Percentiles rank a stretch among this genome's conserved stretches.
Conservation (phyloP, 2,888 invertebrate genomes). For the Ommatoiulus sabulosus region DNA sequence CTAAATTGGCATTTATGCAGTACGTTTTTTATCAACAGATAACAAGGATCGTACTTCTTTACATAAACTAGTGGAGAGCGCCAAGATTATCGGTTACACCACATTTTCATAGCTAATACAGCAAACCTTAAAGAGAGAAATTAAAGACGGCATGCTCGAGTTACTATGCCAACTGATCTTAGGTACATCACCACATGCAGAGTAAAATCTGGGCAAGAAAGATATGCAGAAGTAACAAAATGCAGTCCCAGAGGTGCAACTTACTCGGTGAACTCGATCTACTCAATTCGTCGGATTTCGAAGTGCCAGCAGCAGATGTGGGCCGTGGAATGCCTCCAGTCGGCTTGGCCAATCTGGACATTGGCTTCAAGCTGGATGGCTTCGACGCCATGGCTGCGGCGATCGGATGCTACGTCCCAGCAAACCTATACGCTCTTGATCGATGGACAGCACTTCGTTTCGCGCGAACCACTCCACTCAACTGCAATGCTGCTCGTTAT, state of each 20-base stretch:
- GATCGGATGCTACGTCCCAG: background rate
- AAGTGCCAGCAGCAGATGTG: background rate
- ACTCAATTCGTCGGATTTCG: conserved; percentile 11
- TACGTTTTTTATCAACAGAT: too few relatives aligned
- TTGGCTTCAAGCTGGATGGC: background rate
- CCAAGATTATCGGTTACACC: too few relatives aligned
- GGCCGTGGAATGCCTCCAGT: background rate
- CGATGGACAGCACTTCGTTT: background rate
- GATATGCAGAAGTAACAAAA: too few relatives aligned
- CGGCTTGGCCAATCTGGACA: conserved; percentile 35
- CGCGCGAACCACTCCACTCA: background rate
- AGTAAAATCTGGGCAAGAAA: too few relatives aligned
- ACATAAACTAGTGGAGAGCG: too few relatives aligned
- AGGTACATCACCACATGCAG: too few relatives aligned
- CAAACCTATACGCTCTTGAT: background rate
- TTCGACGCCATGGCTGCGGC: conserved; percentile 45
- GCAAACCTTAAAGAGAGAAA: too few relatives aligned
- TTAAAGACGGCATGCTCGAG: too few relatives aligned
- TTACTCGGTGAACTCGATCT: conserved; percentile 47
- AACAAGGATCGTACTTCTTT: too few relatives aligned
- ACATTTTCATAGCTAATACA: too few relatives aligned
- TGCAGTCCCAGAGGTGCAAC: background rate
- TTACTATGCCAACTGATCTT: too few relatives aligned
- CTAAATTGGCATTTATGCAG: too few relatives aligned
- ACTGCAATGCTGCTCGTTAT: background rate